Evolutionary conservation across 2,797 vertebrate species (phyloP).

Genomic region (Champsocephalus esox): DNA sequence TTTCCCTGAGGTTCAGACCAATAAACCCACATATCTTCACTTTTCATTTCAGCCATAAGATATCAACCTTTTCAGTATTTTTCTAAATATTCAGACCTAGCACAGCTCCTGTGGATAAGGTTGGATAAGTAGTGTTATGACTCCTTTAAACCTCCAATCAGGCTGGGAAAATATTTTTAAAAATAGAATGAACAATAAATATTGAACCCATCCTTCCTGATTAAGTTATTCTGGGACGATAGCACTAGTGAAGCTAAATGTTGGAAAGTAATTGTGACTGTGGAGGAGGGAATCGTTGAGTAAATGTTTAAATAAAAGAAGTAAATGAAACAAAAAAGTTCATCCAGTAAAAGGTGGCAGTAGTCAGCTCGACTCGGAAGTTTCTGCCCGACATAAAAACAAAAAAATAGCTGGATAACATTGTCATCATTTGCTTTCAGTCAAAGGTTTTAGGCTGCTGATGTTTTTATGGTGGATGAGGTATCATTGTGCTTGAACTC

Average conservation of each 20-base stretch:
- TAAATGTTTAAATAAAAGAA: not conserved
- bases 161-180: slow-evolving; percentile 16
- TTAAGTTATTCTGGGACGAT: not conserved
- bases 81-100: not conserved
- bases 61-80: not conserved
- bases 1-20: not conserved
- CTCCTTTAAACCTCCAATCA: not conserved
- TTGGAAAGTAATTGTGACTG: not conserved
- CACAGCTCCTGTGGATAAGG: slow-evolving; percentile 24
- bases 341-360: not conserved
- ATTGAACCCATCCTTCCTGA: not conserved
- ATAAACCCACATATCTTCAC: not conserved
- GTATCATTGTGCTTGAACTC: slow-evolving; percentile 46
- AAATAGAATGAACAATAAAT: slow-evolving; percentile 4
- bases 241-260: not conserved
- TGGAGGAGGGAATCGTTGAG: not conserved
- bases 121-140: slow-evolving; percentile 18
- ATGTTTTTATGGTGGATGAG: slow-evolving; percentile 33
- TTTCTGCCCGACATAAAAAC: not conserved
- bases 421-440: slow-evolving; percentile 21
- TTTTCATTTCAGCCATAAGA: not conserved
- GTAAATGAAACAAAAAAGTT: not conserved
- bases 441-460: slow-evolving; percentile 39
- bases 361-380: too few species aligned
- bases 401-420: slow-evolving; percentile 8